Evolutionary conservation across 2,797 vertebrate genomes (phyloP).

Genomic region (Artibeus lituratus): DNA sequence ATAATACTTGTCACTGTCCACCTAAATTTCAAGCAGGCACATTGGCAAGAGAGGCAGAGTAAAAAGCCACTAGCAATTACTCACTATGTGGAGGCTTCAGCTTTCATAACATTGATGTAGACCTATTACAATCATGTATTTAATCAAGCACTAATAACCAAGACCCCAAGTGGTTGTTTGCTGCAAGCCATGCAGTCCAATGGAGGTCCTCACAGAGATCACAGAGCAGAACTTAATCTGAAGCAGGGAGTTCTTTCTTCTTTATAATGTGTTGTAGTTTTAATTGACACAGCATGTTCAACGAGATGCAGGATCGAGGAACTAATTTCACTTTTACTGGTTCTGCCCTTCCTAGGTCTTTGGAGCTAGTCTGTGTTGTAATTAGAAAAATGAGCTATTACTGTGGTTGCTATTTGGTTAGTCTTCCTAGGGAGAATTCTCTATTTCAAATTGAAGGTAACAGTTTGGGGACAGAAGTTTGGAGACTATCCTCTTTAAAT

Average conservation of each 20-base stretch:
- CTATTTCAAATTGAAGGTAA: background rate
- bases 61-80: constrained; percentile 43
- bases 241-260: background rate
- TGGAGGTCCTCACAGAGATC: constrained; percentile 7
- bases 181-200: background rate
- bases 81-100: background rate
- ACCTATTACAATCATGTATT: background rate
- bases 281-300: constrained; percentile 16
- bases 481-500: constrained; percentile 28
- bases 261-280: background rate
- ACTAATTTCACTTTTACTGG: constrained; percentile 16
- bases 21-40: background rate
- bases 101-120: constrained; percentile 37
- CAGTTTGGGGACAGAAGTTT: background rate
- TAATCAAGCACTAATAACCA: constrained; percentile 22
- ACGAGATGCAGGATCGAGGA: background rate
- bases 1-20: background rate
- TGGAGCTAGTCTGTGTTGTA: background rate
- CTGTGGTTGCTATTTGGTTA: constrained; percentile 2
- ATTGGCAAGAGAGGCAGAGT: background rate
- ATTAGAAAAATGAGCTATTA: constrained; percentile 48
- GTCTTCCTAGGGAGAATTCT: constrained; percentile 4
- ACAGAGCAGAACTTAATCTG: background rate
- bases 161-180: constrained; percentile 19
- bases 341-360: background rate